phyloP scores from a whole-genome alignment of 2,797 vertebrate genomes.

The Siniperca scherzeri region DNA sequence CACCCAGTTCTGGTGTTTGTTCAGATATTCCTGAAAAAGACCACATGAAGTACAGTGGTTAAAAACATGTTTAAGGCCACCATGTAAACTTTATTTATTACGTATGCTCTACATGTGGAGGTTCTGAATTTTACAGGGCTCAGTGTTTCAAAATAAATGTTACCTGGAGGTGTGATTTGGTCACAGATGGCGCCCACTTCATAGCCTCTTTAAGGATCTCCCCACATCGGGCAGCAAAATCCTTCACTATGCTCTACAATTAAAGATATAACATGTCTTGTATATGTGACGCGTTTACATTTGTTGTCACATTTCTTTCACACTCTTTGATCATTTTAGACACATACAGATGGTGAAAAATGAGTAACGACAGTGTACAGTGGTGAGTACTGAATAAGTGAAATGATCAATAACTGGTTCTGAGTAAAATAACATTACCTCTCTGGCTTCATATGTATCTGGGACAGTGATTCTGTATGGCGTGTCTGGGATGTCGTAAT shows the following conservation, averaged over 20 bases:
- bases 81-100: not conserved
- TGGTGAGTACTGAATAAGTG: not conserved
- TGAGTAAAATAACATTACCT: conserved; percentile 81
- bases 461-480: conserved; percentile 96
- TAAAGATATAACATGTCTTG: accelerated
- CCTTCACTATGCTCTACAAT: conserved; percentile 95
- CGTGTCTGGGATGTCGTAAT: conserved; percentile 96
- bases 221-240: conserved; percentile 97
- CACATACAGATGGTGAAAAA: not conserved
- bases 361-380: not conserved
- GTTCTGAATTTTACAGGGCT: not conserved
- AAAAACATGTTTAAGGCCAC: not conserved
- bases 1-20: conserved; percentile 97
- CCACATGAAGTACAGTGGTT: not conserved
- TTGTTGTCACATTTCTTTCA: not conserved
- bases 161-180: conserved; percentile 97
- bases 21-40: conserved; percentile 92
- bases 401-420: not conserved
- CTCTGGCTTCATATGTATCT: conserved; percentile 94
- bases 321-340: not conserved
- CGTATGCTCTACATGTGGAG: not conserved
- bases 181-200: conserved; percentile 98
- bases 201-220: conserved; percentile 98
- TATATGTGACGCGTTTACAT: not conserved
- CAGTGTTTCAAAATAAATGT: not conserved